Evolutionary conservation across 2,888 invertebrate genomes (phyloP).

Genomic region (Oscheius myriophilus): DNA sequence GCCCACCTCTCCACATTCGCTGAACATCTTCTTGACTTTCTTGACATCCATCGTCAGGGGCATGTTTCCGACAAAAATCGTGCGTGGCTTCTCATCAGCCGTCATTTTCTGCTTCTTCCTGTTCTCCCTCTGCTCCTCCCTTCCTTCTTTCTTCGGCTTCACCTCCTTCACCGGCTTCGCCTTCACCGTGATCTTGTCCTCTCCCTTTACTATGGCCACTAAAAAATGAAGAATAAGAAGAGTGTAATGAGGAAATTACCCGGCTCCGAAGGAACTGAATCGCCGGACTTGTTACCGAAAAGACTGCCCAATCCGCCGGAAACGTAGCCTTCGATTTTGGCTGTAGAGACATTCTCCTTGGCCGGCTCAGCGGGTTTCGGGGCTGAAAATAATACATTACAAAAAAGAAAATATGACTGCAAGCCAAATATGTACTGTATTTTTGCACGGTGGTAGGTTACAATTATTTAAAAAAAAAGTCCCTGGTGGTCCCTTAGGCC

Average conservation of each 20-base stretch:
- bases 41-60: constrained; percentile 44
- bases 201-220: neutral
- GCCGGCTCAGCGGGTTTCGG: too few species aligned
- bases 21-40: constrained; percentile 37
- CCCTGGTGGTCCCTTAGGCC: too few species aligned
- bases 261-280: too few species aligned
- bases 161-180: neutral
- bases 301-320: too few species aligned
- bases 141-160: constrained; percentile 7
- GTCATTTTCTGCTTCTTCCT: constrained; percentile 36
- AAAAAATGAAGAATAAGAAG: neutral
- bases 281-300: too few species aligned
- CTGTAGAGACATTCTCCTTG: too few species aligned
- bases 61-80: constrained; percentile 52
- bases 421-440: too few species aligned
- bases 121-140: constrained; percentile 35
- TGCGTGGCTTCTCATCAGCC: constrained; percentile 37
- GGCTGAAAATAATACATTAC: too few species aligned
- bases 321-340: too few species aligned
- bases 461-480: too few species aligned
- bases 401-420: too few species aligned
- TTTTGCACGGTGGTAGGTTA: too few species aligned
- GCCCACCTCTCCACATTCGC: constrained; percentile 37
- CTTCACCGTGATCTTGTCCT: constrained; percentile 2
- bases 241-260: neutral